Conservation (phyloP, 2,888 invertebrate genomes). For the Pelosia muscerda region DNA sequence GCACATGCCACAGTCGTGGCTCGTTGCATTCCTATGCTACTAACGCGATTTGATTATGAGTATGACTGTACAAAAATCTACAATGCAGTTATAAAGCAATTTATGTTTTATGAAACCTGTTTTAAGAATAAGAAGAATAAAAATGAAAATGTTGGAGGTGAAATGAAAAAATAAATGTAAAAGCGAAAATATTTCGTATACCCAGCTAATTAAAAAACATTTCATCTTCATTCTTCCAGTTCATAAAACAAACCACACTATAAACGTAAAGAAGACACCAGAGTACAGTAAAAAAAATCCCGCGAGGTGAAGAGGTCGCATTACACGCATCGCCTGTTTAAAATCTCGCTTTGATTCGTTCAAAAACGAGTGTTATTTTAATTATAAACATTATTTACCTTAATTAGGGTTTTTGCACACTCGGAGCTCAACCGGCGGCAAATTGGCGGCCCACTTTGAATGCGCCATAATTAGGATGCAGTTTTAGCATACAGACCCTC, state of each 20-base stretch:
- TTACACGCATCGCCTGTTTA: slow-evolving; percentile 72
- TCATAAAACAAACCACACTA: slow-evolving; percentile 31
- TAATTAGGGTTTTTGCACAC: slow-evolving; percentile 79
- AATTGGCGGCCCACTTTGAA: slow-evolving; percentile 78
- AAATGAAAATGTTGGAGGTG: background rate
- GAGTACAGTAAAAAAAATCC: slow-evolving; percentile 58
- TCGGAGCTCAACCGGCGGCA: slow-evolving; percentile 74
- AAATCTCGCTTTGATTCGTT: slow-evolving; percentile 77
- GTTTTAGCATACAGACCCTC: slow-evolving; percentile 66
- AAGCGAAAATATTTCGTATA: background rate
- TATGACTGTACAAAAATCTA: background rate
- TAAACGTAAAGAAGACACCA: slow-evolving; percentile 58
- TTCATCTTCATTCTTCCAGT: slow-evolving; percentile 8
- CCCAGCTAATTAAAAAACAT: slow-evolving; percentile 16
- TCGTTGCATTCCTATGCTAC: background rate
- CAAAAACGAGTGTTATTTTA: slow-evolving; percentile 81
- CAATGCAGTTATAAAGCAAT: background rate
- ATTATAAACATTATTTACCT: slow-evolving; percentile 86
- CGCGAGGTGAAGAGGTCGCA: slow-evolving; percentile 71
- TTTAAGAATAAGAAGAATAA: background rate
- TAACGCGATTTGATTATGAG: background rate
- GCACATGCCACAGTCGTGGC: slow-evolving; percentile 26
- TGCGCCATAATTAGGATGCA: slow-evolving; percentile 79
- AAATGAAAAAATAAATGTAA: background rate
- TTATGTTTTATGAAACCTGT: background rate